Percentiles rank a stretch among this genome's conserved stretches.
phyloP scores from a whole-genome alignment of 2,888 invertebrate species.

The Nudaria mundana region DNA sequence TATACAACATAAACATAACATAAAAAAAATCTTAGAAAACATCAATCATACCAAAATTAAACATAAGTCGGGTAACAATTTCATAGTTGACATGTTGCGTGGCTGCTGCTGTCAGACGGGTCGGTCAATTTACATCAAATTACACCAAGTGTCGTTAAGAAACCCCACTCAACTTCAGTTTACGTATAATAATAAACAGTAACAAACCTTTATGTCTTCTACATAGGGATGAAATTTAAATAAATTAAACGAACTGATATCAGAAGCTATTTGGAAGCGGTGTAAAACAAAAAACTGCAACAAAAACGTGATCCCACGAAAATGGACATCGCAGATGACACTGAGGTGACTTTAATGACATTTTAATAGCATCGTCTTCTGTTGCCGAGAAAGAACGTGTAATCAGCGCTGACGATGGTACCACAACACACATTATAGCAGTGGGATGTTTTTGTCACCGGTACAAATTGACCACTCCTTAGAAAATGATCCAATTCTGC shows the following conservation, averaged over 20 bases:
- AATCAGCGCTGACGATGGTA: conserved; percentile 75
- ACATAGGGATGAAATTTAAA: conserved; percentile 44
- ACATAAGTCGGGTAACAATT: conserved; percentile 71
- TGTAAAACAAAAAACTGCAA: conserved; percentile 72
- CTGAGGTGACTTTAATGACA: conserved; percentile 76
- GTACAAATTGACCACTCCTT: conserved; percentile 53
- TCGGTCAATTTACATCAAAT: conserved; percentile 76
- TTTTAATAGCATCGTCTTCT: conserved; percentile 77
- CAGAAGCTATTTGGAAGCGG: conserved; percentile 34
- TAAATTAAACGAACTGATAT: conserved; percentile 11
- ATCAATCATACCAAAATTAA: conserved; percentile 59
- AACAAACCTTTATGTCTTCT: conserved; percentile 32
- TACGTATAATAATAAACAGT: conserved; percentile 24
- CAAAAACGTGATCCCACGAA: conserved; percentile 73
- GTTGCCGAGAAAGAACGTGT: conserved; percentile 62
- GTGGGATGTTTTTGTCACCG: conserved; percentile 54
- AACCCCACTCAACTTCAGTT: conserved; percentile 48
- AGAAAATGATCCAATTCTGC: conserved; percentile 49
- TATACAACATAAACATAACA: neutral
- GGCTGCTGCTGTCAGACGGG: conserved; percentile 53
- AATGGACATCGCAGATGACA: conserved; percentile 74
- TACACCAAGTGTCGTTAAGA: conserved; percentile 74
- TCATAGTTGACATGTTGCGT: conserved; percentile 78
- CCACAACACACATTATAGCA: conserved; percentile 58
- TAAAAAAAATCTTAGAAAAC: conserved; percentile 30